A percentile compares a stretch with the other conserved stretches of the same genome.
phyloP scores from a whole-genome alignment of 2,888 invertebrate species.

The Drosophila mercatorum region DNA sequence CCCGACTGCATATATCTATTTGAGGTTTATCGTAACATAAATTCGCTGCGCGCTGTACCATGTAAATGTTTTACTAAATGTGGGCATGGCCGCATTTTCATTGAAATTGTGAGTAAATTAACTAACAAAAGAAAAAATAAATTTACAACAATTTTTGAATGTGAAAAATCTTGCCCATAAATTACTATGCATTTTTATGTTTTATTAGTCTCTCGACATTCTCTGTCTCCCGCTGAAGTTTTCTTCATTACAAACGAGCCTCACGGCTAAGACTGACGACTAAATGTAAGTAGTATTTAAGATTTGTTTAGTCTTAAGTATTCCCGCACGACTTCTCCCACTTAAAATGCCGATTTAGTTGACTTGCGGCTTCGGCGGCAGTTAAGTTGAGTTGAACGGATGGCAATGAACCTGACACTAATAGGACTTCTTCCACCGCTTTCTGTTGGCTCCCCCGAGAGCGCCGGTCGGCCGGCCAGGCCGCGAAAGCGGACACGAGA shows the following conservation, averaged over 20 bases:
- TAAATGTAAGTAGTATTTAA: not conserved
- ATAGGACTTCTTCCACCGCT: conserved; percentile 75
- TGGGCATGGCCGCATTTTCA: conserved; percentile 25
- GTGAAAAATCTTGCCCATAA: not conserved
- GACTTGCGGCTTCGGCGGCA: not conserved
- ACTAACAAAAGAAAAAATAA: not conserved
- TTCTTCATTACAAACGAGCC: not conserved
- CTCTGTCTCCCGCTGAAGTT: not conserved
- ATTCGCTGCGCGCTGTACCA: conserved; percentile 60
- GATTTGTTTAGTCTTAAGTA: not conserved
- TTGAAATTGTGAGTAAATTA: conserved; percentile 42
- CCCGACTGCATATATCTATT: not conserved
- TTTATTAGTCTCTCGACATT: not conserved
- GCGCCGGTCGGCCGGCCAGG: not conserved
- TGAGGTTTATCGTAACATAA: conserved; percentile 38
- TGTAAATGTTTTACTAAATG: conserved; percentile 68
- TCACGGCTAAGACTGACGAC: not conserved
- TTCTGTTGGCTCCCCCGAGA: conserved; percentile 18
- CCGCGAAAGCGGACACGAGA: conserved; percentile 2
- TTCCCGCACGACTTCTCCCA: conserved; percentile 1
- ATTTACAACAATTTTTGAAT: not conserved
- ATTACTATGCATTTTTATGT: not conserved
- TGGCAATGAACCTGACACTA: conserved; percentile 84
- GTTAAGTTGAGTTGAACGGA: conserved; percentile 60
- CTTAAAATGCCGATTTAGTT: not conserved